Conservation (phyloP, 2,888 invertebrate genomes). For the Leistus spinibarbis region DNA sequence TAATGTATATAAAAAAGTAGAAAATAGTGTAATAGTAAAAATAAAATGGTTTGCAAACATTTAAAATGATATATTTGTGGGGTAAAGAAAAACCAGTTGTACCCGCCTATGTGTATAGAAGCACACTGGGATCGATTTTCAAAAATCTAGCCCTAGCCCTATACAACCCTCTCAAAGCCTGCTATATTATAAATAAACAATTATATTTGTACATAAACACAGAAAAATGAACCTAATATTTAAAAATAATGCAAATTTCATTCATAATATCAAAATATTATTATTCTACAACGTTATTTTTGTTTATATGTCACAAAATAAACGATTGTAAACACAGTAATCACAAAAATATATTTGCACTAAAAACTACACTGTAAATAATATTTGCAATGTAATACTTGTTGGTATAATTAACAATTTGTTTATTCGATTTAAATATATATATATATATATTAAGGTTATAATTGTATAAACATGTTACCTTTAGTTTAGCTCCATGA, state of each 20-base stretch:
- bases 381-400: neutral
- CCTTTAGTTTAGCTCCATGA: neutral
- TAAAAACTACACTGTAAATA: neutral
- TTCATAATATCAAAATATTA: neutral
- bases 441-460: neutral
- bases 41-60: too few relatives aligned
- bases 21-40: too few relatives aligned
- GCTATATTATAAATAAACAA: slow-evolving; percentile 4
- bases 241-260: neutral
- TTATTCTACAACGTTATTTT: neutral
- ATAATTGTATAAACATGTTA: slow-evolving; percentile 1
- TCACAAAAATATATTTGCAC: neutral
- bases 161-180: slow-evolving; percentile 2
- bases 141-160: slow-evolving; percentile 33
- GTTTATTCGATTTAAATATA: neutral
- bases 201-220: neutral
- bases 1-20: too few relatives aligned
- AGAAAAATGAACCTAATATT: neutral
- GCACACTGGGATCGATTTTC: slow-evolving; percentile 35
- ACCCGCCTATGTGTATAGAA: slow-evolving; percentile 27
- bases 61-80: too few relatives aligned
- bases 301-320: neutral
- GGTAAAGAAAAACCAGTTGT: neutral
- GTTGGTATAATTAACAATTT: neutral
- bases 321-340: too few relatives aligned